Evolutionary conservation across 2,113 vertebrate species (phyloP).

Genomic region (Bostrychus sinensis): DNA sequence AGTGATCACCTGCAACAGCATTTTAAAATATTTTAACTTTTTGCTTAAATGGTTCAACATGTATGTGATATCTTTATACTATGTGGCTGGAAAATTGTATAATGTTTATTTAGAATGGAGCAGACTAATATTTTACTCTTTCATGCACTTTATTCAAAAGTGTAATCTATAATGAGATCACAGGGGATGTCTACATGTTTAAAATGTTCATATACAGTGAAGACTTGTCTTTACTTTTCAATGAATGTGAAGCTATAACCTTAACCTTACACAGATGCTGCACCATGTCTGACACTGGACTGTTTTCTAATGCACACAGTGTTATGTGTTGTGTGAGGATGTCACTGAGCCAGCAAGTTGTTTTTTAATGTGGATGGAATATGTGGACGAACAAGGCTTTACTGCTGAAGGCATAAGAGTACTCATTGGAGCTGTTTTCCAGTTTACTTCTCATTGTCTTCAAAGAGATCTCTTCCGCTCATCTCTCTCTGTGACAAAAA

Average conservation of each 20-base stretch:
- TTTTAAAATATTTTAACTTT: constrained; percentile 2
- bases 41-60: neutral
- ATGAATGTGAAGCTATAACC: constrained; percentile 60
- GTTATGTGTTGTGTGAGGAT: constrained; percentile 22
- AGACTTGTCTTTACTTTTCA: constrained; percentile 3
- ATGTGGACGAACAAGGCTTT: neutral
- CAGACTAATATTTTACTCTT: constrained; percentile 21
- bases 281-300: constrained; percentile 45
- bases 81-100: neutral
- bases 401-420: neutral
- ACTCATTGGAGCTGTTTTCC: constrained; percentile 15
- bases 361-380: constrained; percentile 14
- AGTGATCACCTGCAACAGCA: neutral
- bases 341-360: constrained; percentile 32
- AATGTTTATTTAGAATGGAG: constrained; percentile 3
- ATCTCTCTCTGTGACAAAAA: constrained; percentile 38
- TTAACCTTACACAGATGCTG: constrained; percentile 59
- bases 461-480: constrained; percentile 14
- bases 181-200: neutral
- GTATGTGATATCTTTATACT: constrained; percentile 2
- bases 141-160: constrained; percentile 49
- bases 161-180: constrained; percentile 13
- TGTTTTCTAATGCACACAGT: constrained; percentile 33
- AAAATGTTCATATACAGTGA: constrained; percentile 4
- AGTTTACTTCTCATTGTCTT: constrained; percentile 25